Evolutionary conservation across 2,797 vertebrate genomes (phyloP).

Genomic region (Pantherophis alleghaniensis): DNA sequence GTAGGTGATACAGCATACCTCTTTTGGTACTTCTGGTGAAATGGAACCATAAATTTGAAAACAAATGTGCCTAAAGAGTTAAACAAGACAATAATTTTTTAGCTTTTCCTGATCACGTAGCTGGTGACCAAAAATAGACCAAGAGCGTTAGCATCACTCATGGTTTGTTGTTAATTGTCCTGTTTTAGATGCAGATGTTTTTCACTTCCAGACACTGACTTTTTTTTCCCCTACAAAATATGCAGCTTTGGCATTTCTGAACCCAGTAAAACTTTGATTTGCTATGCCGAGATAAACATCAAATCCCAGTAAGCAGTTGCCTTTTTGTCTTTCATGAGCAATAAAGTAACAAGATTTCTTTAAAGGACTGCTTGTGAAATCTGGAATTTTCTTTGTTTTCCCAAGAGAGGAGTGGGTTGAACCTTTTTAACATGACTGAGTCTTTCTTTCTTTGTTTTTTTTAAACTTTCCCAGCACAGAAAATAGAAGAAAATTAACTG

Average conservation of each 20-base stretch:
- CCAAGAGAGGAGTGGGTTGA: constrained; percentile 17
- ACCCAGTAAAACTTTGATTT: constrained; percentile 69
- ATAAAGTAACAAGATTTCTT: constrained; percentile 52
- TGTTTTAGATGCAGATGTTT: constrained; percentile 79
- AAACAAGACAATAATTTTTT: constrained; percentile 43
- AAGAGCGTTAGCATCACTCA: constrained; percentile 59
- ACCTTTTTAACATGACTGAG: constrained; percentile 33
- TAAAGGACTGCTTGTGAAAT: constrained; percentile 23
- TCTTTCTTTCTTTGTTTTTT: not conserved
- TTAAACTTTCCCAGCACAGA: constrained; percentile 41
- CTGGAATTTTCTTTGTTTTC: constrained; percentile 58
- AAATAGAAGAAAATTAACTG: constrained; percentile 38
- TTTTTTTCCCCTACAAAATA: constrained; percentile 53
- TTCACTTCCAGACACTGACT: constrained; percentile 69
- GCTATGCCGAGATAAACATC: constrained; percentile 59
- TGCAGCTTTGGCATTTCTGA: constrained; percentile 76
- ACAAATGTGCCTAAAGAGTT: constrained; percentile 48
- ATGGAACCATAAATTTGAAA: not conserved
- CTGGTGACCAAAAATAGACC: constrained; percentile 72
- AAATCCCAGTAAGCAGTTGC: constrained; percentile 48
- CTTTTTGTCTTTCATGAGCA: constrained; percentile 43
- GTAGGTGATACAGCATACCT: not conserved
- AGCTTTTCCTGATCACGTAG: constrained; percentile 63
- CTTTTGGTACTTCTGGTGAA: not conserved
- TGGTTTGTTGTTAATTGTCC: constrained; percentile 74